Percentiles rank a stretch among this genome's conserved stretches.
These are phyloP conservation scores for Monopterus albus DNA, from an alignment of 2,113 vertebrate genomes.

Conservation along the genomic window DNA sequence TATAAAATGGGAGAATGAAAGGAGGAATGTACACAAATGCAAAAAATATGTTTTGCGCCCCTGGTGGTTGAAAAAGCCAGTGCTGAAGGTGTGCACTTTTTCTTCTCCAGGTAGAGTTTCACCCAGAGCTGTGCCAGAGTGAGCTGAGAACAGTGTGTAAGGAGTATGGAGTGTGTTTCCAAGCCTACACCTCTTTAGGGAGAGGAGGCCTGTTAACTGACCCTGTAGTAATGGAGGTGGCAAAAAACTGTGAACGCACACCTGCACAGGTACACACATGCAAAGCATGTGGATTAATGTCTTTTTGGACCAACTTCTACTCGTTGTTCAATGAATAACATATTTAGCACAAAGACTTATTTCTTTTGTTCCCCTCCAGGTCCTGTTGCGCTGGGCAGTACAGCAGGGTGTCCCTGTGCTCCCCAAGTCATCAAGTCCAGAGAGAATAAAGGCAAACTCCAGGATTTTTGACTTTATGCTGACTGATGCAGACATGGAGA, in stretches of 20 bases:
- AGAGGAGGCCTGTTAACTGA: slow-evolving; percentile 78
- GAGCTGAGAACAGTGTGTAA: slow-evolving; percentile 80
- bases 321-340: not conserved
- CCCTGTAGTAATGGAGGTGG: slow-evolving; percentile 75
- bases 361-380: slow-evolving; percentile 35
- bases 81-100: not conserved
- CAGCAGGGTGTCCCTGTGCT: slow-evolving; percentile 83
- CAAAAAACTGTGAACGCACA: slow-evolving; percentile 64
- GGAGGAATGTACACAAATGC: not conserved
- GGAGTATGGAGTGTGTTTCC: slow-evolving; percentile 80
- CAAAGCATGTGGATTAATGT: not conserved
- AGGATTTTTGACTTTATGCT: slow-evolving; percentile 83
- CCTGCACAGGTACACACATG: slow-evolving; percentile 78
- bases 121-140: slow-evolving; percentile 81
- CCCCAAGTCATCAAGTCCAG: slow-evolving; percentile 82
- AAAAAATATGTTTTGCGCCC: not conserved
- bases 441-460: slow-evolving; percentile 77
- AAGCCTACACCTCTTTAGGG: slow-evolving; percentile 86
- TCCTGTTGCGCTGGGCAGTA: slow-evolving; percentile 85
- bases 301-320: not conserved
- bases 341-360: not conserved
- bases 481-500: slow-evolving; percentile 72
- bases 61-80: not conserved
- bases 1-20: not conserved
- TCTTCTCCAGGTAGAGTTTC: slow-evolving; percentile 83